Evolutionary conservation across 1,140 invertebrate species (phyloP).

Genomic region (Drosophila nigromelanica): DNA sequence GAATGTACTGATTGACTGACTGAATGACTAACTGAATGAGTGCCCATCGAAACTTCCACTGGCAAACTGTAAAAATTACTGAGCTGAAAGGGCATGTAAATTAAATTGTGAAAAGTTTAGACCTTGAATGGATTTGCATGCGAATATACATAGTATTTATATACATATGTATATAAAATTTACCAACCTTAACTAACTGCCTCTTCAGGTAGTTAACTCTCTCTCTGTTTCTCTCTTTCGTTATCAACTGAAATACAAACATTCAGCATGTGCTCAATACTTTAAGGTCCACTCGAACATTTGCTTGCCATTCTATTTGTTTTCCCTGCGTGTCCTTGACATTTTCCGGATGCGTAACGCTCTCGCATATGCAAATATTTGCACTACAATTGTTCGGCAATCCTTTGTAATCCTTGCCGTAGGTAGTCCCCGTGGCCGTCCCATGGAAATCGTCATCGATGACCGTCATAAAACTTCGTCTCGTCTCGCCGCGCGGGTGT

Average conservation of each 20-base stretch:
- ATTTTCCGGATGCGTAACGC: slow-evolving; percentile 61
- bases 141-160: not conserved
- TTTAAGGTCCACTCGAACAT: slow-evolving; percentile 5
- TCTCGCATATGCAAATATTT: slow-evolving; percentile 76
- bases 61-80: slow-evolving; percentile 22
- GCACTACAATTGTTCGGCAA: slow-evolving; percentile 66
- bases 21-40: slow-evolving; percentile 10
- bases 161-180: not conserved
- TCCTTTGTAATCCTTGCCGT: slow-evolving; percentile 79
- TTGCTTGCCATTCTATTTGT: slow-evolving; percentile 11
- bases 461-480: slow-evolving; percentile 69
- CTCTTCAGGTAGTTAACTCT: slow-evolving; percentile 23
- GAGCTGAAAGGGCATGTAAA: slow-evolving; percentile 31
- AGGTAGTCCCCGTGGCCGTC: slow-evolving; percentile 52
- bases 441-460: slow-evolving; percentile 64
- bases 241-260: slow-evolving; percentile 7
- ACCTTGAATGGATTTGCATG: slow-evolving; percentile 43
- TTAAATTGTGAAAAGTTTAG: slow-evolving; percentile 19
- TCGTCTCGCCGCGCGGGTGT: slow-evolving; percentile 29
- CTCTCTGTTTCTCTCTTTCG: not conserved
- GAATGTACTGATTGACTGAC: slow-evolving; percentile 26
- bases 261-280: slow-evolving; percentile 27
- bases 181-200: slow-evolving; percentile 13
- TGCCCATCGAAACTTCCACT: slow-evolving; percentile 2
- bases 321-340: slow-evolving; percentile 56